These are phyloP conservation scores for Torymus auratus DNA, from an alignment of 2,888 invertebrate genomes.

Conservation along the genomic window DNA sequence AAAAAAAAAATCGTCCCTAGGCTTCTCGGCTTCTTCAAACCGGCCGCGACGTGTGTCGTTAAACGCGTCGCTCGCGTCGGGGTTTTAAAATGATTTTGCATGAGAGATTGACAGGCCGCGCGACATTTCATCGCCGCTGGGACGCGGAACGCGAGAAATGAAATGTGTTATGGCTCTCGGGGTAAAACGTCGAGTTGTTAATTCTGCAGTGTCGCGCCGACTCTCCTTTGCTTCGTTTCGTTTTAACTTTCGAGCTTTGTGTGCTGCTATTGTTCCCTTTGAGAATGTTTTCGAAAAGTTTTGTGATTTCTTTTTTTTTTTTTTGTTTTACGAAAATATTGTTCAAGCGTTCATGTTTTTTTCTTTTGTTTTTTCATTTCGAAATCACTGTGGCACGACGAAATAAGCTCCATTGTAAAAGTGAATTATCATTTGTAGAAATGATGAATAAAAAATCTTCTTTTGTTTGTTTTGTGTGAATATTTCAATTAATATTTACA, in stretches of 20 bases:
- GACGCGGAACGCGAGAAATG: neutral
- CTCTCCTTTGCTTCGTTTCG: constrained; percentile 1
- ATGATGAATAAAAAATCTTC: too few species aligned
- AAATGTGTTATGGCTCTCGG: neutral
- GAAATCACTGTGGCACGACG: too few species aligned
- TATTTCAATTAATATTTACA: too few species aligned
- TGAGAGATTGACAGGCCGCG: constrained; percentile 2
- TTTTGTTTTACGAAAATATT: too few species aligned
- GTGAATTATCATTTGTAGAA: too few species aligned
- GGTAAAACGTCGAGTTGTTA: constrained; percentile 7
- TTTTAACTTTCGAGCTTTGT: neutral
- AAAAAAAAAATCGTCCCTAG: neutral
- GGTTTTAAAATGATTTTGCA: constrained; percentile 9
- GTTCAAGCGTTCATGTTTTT: too few species aligned
- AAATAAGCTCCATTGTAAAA: too few species aligned
- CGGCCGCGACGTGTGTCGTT: neutral
- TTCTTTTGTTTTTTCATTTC: too few species aligned
- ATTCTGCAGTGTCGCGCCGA: neutral
- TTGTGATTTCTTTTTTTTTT: too few species aligned
- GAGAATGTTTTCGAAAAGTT: neutral
- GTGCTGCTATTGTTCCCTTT: too few species aligned
- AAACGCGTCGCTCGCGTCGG: neutral
- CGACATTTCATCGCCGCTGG: neutral
- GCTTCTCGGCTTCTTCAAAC: neutral
- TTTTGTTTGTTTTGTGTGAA: too few species aligned